A percentile compares a stretch with the other conserved stretches of the same genome.
phyloP scores from a whole-genome alignment of 2,888 invertebrate species.

The Nyleta sp. region DNA sequence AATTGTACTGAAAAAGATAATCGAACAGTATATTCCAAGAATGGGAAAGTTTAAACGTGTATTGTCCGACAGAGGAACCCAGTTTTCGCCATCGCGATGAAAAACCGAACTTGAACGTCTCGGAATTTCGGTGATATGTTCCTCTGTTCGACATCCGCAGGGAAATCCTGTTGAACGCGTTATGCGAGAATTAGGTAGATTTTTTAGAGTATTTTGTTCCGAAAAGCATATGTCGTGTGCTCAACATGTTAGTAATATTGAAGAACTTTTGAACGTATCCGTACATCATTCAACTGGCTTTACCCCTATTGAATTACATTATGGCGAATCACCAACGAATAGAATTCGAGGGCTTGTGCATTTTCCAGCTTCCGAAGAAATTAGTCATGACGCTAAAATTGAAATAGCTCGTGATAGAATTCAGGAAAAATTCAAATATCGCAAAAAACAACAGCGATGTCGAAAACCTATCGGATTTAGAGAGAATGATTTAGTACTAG shows the following conservation, averaged over 20 bases:
- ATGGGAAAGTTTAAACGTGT: not conserved
- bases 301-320: too few species aligned
- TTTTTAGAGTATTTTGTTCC: constrained; percentile 33
- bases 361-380: too few species aligned
- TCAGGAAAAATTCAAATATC: too few species aligned
- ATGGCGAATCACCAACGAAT: too few species aligned
- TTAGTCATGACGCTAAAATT: too few species aligned
- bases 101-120: not conserved
- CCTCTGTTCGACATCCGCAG: not conserved
- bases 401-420: too few species aligned
- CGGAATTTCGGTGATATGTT: not conserved
- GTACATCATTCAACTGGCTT: too few species aligned
- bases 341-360: too few species aligned
- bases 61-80: constrained; percentile 49
- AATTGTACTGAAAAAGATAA: not conserved
- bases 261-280: too few species aligned
- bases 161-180: constrained; percentile 26
- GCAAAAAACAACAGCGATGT: too few species aligned
- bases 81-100: constrained; percentile 60
- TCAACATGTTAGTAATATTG: not conserved
- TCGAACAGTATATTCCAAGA: not conserved
- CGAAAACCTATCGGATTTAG: too few species aligned
- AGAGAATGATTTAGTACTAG: too few species aligned
- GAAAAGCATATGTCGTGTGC: not conserved
- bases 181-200: constrained; percentile 62